phyloP scores from a whole-genome alignment of 2,113 vertebrate species.

The Forbesichthys agassizii region DNA sequence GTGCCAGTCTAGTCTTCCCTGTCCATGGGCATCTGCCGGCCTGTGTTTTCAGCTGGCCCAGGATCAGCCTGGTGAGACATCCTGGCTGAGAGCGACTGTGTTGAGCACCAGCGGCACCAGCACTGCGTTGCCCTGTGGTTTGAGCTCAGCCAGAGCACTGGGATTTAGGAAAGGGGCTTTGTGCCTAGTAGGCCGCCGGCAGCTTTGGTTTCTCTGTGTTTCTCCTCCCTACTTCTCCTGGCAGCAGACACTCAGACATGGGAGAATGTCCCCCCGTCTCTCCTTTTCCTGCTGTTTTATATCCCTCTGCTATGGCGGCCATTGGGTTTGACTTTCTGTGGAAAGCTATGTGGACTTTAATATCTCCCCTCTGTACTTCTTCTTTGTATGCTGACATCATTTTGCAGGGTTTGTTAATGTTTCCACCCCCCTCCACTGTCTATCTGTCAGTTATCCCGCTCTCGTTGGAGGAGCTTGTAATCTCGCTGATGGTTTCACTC shows the following conservation, averaged over 20 bases:
- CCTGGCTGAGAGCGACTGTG: conserved; percentile 57
- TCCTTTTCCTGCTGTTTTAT: conserved; percentile 16
- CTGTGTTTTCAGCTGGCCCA: conserved; percentile 46
- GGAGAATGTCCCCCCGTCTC: conserved; percentile 17
- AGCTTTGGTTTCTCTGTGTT: conserved; percentile 59
- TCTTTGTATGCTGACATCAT: conserved; percentile 71
- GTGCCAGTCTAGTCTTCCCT: too few species aligned
- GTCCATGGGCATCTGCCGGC: conserved; percentile 1
- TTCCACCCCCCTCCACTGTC: conserved; percentile 37
- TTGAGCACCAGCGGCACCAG: conserved; percentile 27
- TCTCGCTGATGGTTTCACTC: conserved; percentile 66
- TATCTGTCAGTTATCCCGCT: conserved; percentile 31
- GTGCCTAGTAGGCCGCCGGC: conserved; percentile 58
- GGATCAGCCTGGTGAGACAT: conserved; percentile 43
- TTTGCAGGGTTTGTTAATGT: conserved; percentile 60
- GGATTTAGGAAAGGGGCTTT: conserved; percentile 60
- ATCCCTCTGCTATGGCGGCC: conserved; percentile 23
- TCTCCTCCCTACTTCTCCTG: conserved; percentile 45
- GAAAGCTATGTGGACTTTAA: neutral
- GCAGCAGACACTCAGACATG: conserved; percentile 54
- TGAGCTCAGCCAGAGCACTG: conserved; percentile 41
- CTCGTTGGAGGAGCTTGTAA: conserved; percentile 53
- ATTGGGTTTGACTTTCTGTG: neutral
- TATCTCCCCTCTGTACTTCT: conserved; percentile 36
- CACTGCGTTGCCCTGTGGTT: conserved; percentile 20